Percentiles rank a stretch among this genome's conserved stretches.
Evolutionary conservation across 2,797 vertebrate species (phyloP).

Genomic region (Molossus alvarezi): DNA sequence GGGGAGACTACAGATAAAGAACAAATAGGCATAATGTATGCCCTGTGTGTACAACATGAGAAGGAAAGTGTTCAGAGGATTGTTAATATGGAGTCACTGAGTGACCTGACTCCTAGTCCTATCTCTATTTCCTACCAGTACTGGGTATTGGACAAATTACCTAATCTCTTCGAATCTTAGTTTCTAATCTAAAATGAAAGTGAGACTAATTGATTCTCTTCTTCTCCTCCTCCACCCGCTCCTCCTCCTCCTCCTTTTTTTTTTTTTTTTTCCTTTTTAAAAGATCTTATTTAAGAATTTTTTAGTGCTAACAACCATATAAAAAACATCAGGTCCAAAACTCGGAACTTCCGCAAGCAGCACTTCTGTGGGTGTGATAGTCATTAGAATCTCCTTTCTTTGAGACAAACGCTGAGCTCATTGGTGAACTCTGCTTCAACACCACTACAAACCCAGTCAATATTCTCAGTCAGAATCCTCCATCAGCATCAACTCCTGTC

Average conservation of each 20-base stretch:
- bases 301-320: conserved; percentile 95
- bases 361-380: conserved; percentile 92
- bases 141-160: neutral
- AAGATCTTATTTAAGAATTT: conserved; percentile 87
- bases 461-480: conserved; percentile 88
- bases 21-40: neutral
- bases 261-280: neutral
- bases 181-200: conserved; percentile 28
- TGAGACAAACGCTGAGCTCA: conserved; percentile 90
- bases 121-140: neutral
- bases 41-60: neutral
- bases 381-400: conserved; percentile 91
- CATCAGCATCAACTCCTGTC: conserved; percentile 92
- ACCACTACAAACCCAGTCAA: conserved; percentile 90
- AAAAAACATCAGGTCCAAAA: conserved; percentile 94
- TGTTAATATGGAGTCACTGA: neutral
- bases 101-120: neutral
- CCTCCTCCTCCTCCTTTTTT: no score
- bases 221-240: no score
- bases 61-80: neutral
- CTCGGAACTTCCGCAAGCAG: conserved; percentile 95
- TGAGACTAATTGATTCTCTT: neutral
- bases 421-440: conserved; percentile 90
- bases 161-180: neutral
- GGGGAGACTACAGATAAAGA: neutral